phyloP scores from a whole-genome alignment of 2,888 invertebrate species.

The Plutella xylostella region DNA sequence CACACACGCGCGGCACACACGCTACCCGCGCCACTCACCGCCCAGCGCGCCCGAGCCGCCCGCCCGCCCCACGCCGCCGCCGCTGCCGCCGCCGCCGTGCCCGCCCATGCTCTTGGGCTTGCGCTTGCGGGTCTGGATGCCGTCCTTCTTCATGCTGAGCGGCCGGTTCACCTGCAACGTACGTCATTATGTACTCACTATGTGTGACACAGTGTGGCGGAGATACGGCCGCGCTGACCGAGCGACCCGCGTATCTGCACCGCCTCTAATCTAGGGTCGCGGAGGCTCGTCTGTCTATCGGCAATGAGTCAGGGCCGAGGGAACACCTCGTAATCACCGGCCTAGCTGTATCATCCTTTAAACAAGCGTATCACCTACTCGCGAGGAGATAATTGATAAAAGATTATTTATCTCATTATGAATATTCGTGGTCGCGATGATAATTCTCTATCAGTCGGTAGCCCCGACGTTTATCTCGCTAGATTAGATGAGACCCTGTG shows the following conservation, averaged over 20 bases:
- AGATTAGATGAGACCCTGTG: slow-evolving; percentile 69
- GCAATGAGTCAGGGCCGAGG: slow-evolving; percentile 21
- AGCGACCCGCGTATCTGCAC: not conserved
- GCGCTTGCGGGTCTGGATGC: slow-evolving; percentile 96
- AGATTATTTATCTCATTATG: slow-evolving; percentile 70
- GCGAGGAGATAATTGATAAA: slow-evolving; percentile 67
- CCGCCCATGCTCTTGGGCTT: slow-evolving; percentile 81
- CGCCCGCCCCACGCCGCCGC: slow-evolving; percentile 34
- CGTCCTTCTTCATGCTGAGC: slow-evolving; percentile 98
- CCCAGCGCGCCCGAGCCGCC: slow-evolving; percentile 34
- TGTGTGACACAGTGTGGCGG: no score
- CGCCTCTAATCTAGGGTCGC: not conserved
- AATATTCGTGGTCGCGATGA: slow-evolving; percentile 64
- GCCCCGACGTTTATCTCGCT: slow-evolving; percentile 63
- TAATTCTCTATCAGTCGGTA: slow-evolving; percentile 69
- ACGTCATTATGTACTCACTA: not conserved
- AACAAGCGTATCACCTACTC: slow-evolving; percentile 63
- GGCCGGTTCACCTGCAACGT: slow-evolving; percentile 88
- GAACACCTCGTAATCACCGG: slow-evolving; percentile 53
- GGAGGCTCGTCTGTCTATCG: not conserved
- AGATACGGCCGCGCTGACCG: no score
- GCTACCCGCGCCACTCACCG: slow-evolving; percentile 32
- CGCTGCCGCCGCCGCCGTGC: slow-evolving; percentile 43
- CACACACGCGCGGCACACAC: slow-evolving; percentile 26
- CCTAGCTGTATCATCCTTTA: slow-evolving; percentile 62